Conservation (phyloP, 2,888 invertebrate species). For the Lasioglossum calceatum region DNA sequence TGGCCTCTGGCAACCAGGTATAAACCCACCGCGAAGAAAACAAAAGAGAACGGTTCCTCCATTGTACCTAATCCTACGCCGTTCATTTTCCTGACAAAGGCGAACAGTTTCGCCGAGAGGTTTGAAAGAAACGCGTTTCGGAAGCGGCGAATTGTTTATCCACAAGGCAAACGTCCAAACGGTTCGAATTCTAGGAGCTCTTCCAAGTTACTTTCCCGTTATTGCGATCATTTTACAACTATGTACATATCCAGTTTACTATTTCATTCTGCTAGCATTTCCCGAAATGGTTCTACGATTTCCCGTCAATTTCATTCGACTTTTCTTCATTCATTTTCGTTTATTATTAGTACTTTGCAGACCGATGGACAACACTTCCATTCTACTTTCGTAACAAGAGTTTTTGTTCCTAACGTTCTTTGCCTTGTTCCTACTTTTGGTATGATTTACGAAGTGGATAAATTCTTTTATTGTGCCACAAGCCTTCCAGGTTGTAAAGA, state of each 20-base stretch:
- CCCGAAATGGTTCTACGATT: not conserved
- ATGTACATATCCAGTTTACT: not conserved
- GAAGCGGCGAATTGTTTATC: conserved; percentile 12
- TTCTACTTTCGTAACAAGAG: not conserved
- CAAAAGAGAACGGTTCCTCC: conserved; percentile 11
- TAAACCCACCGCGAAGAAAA: conserved; percentile 19
- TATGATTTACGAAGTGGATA: not conserved
- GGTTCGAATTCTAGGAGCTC: not conserved
- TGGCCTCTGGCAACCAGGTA: not conserved
- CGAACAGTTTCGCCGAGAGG: conserved; percentile 11
- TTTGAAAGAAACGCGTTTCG: not conserved
- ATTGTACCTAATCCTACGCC: conserved; percentile 27
- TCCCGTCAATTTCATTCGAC: not conserved
- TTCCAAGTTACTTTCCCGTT: not conserved
- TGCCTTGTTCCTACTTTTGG: not conserved
- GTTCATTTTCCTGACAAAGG: conserved; percentile 30
- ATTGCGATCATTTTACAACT: not conserved
- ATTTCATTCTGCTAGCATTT: not conserved
- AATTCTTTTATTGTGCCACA: not conserved
- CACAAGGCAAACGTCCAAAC: not conserved
- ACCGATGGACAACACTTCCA: not conserved
- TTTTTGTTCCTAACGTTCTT: not conserved
- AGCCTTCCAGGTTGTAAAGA: not conserved
- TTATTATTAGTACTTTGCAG: not conserved
- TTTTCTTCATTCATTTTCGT: not conserved